A percentile compares a stretch with the other conserved stretches of the same genome.
Conservation (phyloP, 2,113 vertebrate species). For the Neodon shergylaensis region DNA sequence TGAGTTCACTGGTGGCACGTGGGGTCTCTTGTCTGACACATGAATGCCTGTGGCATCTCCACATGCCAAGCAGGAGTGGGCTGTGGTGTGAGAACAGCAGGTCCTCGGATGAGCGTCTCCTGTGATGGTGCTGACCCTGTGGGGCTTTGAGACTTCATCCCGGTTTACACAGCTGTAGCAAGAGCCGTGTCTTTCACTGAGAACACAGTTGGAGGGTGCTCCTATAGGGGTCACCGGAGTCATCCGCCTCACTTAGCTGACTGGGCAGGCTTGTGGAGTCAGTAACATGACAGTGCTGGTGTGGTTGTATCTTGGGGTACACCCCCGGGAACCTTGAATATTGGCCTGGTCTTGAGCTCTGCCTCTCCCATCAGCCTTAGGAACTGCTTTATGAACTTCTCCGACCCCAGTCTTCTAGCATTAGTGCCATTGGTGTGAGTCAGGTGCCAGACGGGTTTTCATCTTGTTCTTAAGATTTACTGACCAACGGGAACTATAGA, state of each 20-base stretch:
- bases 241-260: not conserved
- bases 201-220: not conserved
- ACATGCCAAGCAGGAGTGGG: not conserved
- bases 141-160: accelerated
- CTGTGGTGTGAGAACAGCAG: not conserved
- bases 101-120: accelerated
- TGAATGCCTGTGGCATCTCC: not conserved
- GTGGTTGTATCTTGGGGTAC: not conserved
- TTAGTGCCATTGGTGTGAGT: not conserved
- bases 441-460: not conserved
- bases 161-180: accelerated
- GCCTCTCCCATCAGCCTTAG: not conserved
- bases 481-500: not conserved
- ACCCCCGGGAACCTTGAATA: not conserved
- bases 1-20: not conserved
- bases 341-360: not conserved
- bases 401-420: accelerated
- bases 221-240: not conserved
- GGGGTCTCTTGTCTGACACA: accelerated
- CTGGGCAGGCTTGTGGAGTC: no score
- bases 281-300: not conserved
- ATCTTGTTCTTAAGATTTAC: not conserved
- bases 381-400: not conserved
- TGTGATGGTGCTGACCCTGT: no score
- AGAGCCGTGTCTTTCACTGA: no score